Evolutionary conservation across 2,888 invertebrate genomes (phyloP), one percentile per base, ranked within the genome.

Genomic region (Drosophila recens): DNA sequence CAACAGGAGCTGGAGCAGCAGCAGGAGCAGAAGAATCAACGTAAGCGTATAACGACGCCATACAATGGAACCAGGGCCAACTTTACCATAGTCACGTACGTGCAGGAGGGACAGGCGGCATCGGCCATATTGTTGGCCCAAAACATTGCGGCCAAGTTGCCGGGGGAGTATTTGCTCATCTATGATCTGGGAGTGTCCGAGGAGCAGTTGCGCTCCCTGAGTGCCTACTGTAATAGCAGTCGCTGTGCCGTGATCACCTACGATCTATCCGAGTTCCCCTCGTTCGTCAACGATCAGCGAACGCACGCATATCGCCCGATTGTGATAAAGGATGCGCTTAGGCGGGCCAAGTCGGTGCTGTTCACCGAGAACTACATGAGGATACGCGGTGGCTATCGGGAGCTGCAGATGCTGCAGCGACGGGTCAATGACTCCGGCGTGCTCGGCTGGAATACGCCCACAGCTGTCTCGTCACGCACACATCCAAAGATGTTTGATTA

Each of bases 401-500:
- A 92, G 63, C 81, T 93, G 9, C 78, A 87, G 57, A 87, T 90
- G 49, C 72, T 93, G 17, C 89, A 90, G 53, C 84, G 62, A 15
- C 92, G 88, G 38, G 90, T 85, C 2, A 67, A 79, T 59, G 75
- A 82, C 13, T 72, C 83, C 27, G 97, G 97, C 52, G 94, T 98
- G 76, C 93, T 96, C 64, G 96, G 97, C 49, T 98, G 97, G 97
- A 95, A 96, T 82, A 95, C 96, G 56, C 95, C 95, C 85, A 96
- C 97, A 83, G 97, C 98, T 15, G 98, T 98, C 61, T 97, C 98
- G 20, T 96, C 97, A 64, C 95, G 98, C 67, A 98, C 98, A 51
- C 98, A 98, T 94, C 97, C 98, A 84, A 97, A 97, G 94, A 98
- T 98, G 98, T 98, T 98, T 93, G 95, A 96, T 90, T 98, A 97